Evolutionary conservation across 53 echinoderm and acorn worm species (phyloP).

Genomic region (Antedon mediterranea): DNA sequence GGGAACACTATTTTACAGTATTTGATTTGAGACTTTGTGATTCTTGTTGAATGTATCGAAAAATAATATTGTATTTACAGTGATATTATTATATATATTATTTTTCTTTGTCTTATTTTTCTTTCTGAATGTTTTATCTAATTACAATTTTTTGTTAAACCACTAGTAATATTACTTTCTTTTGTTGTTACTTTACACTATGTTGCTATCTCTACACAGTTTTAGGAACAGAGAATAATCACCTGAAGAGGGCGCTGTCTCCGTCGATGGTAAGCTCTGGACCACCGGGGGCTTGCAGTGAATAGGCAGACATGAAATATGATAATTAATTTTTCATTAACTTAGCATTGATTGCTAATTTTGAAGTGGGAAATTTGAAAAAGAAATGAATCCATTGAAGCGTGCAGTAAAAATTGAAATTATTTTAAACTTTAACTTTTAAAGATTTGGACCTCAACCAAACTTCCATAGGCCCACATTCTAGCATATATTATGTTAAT

Average conservation of each 20-base stretch:
- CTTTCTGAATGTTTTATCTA: too few relatives aligned
- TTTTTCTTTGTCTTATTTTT: too few relatives aligned
- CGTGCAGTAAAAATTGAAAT: too few relatives aligned
- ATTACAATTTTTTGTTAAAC: background rate
- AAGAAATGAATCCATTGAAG: background rate
- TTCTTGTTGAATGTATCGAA: too few relatives aligned
- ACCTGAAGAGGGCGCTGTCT: background rate
- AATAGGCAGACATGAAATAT: background rate
- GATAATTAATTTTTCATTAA: background rate
- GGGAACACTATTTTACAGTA: too few relatives aligned
- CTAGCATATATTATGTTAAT: too few relatives aligned
- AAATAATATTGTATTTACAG: too few relatives aligned
- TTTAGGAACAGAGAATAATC: background rate
- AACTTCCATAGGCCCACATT: too few relatives aligned
- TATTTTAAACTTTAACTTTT: too few relatives aligned
- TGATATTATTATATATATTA: too few relatives aligned
- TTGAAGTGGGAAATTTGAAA: background rate
- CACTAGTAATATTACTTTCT: background rate
- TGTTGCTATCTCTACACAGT: background rate
- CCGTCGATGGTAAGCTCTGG: background rate
- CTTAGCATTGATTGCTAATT: background rate
- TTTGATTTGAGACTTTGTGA: too few relatives aligned
- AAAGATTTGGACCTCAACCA: too few relatives aligned
- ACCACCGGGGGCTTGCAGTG: background rate
- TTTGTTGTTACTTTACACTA: background rate